Percentiles rank a stretch among this genome's conserved stretches.
Conservation (phyloP, 2,888 invertebrate genomes). For the Clanis bilineata region DNA sequence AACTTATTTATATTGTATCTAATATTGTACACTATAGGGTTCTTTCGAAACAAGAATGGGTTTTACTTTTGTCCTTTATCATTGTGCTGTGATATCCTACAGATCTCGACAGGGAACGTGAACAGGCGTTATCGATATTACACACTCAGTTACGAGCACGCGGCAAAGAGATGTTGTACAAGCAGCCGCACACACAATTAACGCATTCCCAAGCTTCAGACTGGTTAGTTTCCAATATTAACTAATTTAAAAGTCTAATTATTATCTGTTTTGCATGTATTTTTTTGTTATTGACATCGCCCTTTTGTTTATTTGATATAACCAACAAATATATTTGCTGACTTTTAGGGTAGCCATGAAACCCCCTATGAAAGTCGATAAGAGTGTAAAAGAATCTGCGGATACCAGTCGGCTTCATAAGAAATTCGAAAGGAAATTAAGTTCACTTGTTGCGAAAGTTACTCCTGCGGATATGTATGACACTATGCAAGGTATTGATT, state of each 20-base stretch:
- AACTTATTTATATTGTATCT: too few species aligned
- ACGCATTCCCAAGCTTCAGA: slow-evolving; percentile 51
- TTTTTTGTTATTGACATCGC: too few species aligned
- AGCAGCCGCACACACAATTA: slow-evolving; percentile 54
- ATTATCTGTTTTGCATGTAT: too few species aligned
- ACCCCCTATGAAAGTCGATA: slow-evolving; percentile 51
- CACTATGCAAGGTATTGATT: slow-evolving; percentile 58
- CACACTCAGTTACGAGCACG: slow-evolving; percentile 45
- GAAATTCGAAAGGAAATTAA: slow-evolving; percentile 65
- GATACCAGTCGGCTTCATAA: slow-evolving; percentile 64
- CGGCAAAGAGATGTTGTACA: slow-evolving; percentile 55
- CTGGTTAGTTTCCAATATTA: slow-evolving; percentile 40
- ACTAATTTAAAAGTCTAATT: not conserved
- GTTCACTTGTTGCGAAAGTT: slow-evolving; percentile 41
- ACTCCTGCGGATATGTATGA: slow-evolving; percentile 52
- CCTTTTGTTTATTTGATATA: too few species aligned
- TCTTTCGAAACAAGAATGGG: not conserved
- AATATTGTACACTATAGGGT: too few species aligned
- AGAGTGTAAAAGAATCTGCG: slow-evolving; percentile 55
- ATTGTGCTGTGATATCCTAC: not conserved
- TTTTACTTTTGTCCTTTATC: not conserved
- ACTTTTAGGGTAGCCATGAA: slow-evolving; percentile 37
- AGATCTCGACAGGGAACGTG: slow-evolving; percentile 47
- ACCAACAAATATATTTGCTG: too few species aligned
- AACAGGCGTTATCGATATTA: slow-evolving; percentile 45